These are phyloP conservation scores for Cynodonichthys magdalenae DNA, from an alignment of 2,797 vertebrate genomes.

Conservation along the genomic window DNA sequence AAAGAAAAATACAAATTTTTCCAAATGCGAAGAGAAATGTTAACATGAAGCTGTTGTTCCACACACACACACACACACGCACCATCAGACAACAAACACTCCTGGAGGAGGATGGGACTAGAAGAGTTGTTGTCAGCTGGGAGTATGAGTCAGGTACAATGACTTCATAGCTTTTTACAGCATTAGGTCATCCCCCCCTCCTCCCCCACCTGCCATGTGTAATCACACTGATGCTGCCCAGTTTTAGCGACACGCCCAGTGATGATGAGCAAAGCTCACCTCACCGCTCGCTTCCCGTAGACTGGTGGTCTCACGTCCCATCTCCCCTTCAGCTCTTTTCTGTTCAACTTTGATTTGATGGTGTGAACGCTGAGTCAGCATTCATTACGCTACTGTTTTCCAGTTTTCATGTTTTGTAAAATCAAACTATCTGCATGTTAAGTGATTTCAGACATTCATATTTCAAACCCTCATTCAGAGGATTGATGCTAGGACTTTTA, in stretches of 20 bases:
- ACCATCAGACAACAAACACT: conserved; percentile 7
- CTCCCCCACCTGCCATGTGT: conserved; percentile 23
- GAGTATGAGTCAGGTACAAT: conserved; percentile 84
- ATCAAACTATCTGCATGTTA: too few relatives aligned
- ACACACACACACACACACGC: conserved; percentile 27
- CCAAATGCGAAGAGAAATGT: too few relatives aligned
- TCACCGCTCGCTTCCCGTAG: conserved; percentile 59
- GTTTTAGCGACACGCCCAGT: conserved; percentile 65
- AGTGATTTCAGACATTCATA: too few relatives aligned
- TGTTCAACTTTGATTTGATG: conserved; percentile 4
- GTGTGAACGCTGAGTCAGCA: not conserved
- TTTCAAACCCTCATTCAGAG: too few relatives aligned
- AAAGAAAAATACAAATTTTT: too few relatives aligned
- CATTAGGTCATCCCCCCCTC: conserved; percentile 79
- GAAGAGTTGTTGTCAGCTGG: conserved; percentile 77
- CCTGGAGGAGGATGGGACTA: conserved; percentile 56
- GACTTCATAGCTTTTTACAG: conserved; percentile 84
- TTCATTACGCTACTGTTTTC: too few relatives aligned
- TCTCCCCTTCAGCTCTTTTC: not conserved
- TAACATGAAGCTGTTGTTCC: too few relatives aligned
- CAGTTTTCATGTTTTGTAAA: too few relatives aligned
- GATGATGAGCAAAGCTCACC: conserved; percentile 73
- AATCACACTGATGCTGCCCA: conserved; percentile 70
- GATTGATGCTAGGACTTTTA: too few relatives aligned
- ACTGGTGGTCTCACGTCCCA: conserved; percentile 58